These are phyloP conservation scores for Lophura nycthemera DNA, from an alignment of 2,113 vertebrate genomes.

Conservation along the genomic window DNA sequence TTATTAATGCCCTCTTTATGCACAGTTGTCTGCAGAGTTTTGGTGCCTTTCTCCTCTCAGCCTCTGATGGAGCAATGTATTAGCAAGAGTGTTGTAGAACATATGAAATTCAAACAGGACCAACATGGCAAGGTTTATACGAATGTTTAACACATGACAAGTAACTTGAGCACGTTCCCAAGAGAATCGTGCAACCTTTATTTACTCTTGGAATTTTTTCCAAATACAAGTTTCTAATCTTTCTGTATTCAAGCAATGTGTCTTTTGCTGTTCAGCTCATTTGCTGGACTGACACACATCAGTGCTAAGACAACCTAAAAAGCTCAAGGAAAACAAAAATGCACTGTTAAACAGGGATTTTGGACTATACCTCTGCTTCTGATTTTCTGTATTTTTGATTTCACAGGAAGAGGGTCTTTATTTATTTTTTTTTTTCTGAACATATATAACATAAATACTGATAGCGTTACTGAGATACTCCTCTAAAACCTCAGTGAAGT, in stretches of 20 bases:
- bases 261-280: background rate
- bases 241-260: background rate
- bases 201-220: slow-evolving; percentile 18
- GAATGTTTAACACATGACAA: background rate
- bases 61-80: background rate
- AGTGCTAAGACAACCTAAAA: background rate
- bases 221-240: background rate
- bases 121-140: background rate
- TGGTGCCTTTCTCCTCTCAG: background rate
- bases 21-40: background rate
- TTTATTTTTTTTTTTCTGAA: background rate
- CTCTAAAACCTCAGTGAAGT: background rate
- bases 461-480: background rate
- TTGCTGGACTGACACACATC: background rate
- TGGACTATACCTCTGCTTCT: background rate
- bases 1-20: background rate
- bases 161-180: background rate
- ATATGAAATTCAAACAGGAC: background rate
- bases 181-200: background rate
- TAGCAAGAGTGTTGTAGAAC: background rate
- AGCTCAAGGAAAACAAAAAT: background rate
- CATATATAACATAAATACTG: background rate
- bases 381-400: background rate
- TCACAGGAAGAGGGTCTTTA: background rate
- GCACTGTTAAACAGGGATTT: background rate